Percentiles rank a stretch among this genome's conserved stretches.
phyloP scores from a whole-genome alignment of 2,888 invertebrate species.

The Drosophila niveifrons region DNA sequence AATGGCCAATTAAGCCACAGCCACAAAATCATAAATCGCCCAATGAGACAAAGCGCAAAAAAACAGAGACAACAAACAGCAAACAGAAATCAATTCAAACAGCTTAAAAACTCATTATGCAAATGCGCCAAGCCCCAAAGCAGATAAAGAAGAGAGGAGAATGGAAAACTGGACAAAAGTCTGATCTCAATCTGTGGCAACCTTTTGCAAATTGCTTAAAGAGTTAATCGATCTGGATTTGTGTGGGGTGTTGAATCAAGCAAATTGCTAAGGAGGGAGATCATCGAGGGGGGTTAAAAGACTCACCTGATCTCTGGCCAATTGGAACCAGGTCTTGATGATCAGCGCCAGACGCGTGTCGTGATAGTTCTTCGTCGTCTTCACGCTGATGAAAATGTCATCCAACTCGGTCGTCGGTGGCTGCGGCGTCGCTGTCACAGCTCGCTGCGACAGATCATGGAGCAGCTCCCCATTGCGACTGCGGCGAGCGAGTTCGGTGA shows the following conservation, averaged over 20 bases:
- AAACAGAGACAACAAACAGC: constrained; percentile 20
- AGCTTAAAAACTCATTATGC: constrained; percentile 82
- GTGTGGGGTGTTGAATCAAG: constrained; percentile 26
- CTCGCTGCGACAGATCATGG: constrained; percentile 84
- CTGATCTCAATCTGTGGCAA: constrained; percentile 51
- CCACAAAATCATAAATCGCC: constrained; percentile 71
- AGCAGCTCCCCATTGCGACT: constrained; percentile 84
- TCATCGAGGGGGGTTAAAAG: constrained; percentile 48
- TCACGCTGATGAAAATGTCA: constrained; percentile 97
- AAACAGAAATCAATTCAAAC: constrained; percentile 67
- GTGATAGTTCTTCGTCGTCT: constrained; percentile 96
- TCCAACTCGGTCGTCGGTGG: constrained; percentile 90
- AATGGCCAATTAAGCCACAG: constrained; percentile 76
- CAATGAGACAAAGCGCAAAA: constrained; percentile 38
- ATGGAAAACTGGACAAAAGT: constrained; percentile 24
- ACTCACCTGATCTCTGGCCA: constrained; percentile 95
- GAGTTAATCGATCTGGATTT: constrained; percentile 48
- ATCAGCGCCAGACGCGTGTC: constrained; percentile 93
- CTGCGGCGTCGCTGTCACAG: constrained; percentile 85
- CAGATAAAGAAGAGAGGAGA: background rate
- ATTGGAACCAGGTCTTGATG: constrained; percentile 97
- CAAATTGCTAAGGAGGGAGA: constrained; percentile 30
- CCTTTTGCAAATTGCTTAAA: constrained; percentile 68
- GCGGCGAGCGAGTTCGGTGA: constrained; percentile 81
- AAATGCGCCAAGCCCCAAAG: constrained; percentile 63